These are phyloP conservation scores for Zoanthus gigantus DNA, from an alignment of 92 coral and sea anemone genomes.

Conservation along the genomic window DNA sequence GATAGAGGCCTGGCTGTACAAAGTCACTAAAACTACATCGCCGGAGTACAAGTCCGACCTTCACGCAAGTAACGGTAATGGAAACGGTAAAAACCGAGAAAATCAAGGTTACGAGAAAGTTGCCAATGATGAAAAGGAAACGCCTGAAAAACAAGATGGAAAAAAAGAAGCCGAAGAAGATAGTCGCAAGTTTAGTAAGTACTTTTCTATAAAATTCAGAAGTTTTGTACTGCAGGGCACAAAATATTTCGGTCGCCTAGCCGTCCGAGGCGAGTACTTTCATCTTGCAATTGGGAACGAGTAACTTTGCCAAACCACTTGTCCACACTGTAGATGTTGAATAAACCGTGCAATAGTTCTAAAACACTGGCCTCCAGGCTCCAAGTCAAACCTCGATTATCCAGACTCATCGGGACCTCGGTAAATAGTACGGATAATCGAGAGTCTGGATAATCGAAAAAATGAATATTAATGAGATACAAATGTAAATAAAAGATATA, in stretches of 20 bases:
- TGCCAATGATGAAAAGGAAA: constrained; percentile 28
- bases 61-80: constrained; percentile 64
- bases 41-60: constrained; percentile 90
- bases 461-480: too few relatives aligned
- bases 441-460: too few relatives aligned
- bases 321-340: too few relatives aligned
- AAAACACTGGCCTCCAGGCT: too few relatives aligned
- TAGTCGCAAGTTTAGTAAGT: neutral
- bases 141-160: neutral
- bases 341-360: too few relatives aligned
- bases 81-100: constrained; percentile 1
- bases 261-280: neutral
- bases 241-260: neutral
- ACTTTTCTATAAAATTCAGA: neutral
- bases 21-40: constrained; percentile 82
- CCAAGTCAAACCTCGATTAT: too few relatives aligned
- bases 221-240: neutral
- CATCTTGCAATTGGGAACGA: neutral
- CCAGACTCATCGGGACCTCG: too few relatives aligned
- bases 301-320: too few relatives aligned
- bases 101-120: constrained; percentile 12
- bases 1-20: constrained; percentile 86
- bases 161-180: constrained; percentile 13
- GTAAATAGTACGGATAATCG: too few relatives aligned
- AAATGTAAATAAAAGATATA: too few relatives aligned